These are phyloP conservation scores for Panurus biarmicus DNA, from an alignment of 2,113 vertebrate genomes.

Conservation along the genomic window DNA sequence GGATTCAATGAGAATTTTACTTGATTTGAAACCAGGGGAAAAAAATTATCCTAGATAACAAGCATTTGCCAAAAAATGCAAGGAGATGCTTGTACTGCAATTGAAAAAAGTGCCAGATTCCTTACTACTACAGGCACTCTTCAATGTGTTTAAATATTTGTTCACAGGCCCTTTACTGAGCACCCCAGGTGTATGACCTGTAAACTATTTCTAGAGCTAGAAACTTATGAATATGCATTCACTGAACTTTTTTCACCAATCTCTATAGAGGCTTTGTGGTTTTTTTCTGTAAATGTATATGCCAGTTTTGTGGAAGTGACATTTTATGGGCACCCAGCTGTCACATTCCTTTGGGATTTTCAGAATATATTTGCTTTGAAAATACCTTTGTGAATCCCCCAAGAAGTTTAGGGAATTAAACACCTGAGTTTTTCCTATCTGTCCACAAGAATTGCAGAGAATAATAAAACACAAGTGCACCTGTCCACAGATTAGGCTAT, in stretches of 20 bases:
- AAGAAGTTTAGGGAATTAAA: neutral
- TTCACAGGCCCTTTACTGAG: neutral
- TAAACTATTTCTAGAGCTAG: neutral
- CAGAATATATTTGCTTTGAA: neutral
- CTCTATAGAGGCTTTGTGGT: neutral
- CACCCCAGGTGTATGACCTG: neutral
- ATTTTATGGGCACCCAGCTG: neutral
- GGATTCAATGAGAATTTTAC: neutral
- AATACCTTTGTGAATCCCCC: neutral
- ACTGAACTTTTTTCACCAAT: neutral
- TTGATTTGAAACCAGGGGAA: neutral
- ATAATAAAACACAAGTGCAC: neutral
- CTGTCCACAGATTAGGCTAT: accelerated
- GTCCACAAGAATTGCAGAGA: neutral
- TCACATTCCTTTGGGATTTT: neutral
- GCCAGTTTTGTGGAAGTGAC: neutral
- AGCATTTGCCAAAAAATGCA: neutral
- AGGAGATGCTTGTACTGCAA: neutral
- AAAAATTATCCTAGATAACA: neutral
- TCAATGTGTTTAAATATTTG: neutral
- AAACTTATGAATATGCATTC: neutral
- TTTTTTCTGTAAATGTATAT: neutral
- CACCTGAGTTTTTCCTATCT: neutral
- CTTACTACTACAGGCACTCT: neutral
- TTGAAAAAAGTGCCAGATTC: neutral